Evolutionary conservation across 1,140 invertebrate species (phyloP).

Genomic region (Drosophila bocki): DNA sequence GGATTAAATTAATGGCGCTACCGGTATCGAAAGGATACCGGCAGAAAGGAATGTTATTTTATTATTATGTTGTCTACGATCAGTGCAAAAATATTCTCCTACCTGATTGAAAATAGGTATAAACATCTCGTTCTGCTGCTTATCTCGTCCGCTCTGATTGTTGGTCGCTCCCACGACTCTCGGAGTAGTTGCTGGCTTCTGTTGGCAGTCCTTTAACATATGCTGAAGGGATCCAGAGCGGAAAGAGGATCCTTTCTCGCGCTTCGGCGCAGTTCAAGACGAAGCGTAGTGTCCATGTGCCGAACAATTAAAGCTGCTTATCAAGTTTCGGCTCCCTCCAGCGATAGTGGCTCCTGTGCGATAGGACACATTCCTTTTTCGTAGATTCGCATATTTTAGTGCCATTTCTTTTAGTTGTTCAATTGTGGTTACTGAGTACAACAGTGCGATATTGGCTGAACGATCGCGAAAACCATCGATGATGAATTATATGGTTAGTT

Average conservation of each 20-base stretch:
- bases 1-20: not conserved
- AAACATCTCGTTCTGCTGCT: too few relatives aligned
- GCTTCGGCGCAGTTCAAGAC: not conserved
- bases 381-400: not conserved
- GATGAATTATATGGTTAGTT: too few relatives aligned
- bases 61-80: not conserved
- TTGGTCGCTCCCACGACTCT: too few relatives aligned
- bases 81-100: conserved; percentile 5
- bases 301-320: not conserved
- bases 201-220: not conserved
- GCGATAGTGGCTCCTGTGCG: too few relatives aligned
- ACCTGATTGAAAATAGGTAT: too few relatives aligned
- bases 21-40: not conserved
- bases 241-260: not conserved
- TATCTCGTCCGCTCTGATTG: too few relatives aligned
- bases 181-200: not conserved
- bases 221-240: not conserved
- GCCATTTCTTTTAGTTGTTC: not conserved
- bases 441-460: not conserved
- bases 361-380: not conserved
- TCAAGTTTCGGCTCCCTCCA: not conserved
- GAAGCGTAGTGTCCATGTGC: not conserved
- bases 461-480: not conserved
- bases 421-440: not conserved
- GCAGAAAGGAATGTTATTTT: not conserved